These are phyloP conservation scores for Prorops nasuta DNA, from an alignment of 1,140 invertebrate species.

Conservation along the genomic window DNA sequence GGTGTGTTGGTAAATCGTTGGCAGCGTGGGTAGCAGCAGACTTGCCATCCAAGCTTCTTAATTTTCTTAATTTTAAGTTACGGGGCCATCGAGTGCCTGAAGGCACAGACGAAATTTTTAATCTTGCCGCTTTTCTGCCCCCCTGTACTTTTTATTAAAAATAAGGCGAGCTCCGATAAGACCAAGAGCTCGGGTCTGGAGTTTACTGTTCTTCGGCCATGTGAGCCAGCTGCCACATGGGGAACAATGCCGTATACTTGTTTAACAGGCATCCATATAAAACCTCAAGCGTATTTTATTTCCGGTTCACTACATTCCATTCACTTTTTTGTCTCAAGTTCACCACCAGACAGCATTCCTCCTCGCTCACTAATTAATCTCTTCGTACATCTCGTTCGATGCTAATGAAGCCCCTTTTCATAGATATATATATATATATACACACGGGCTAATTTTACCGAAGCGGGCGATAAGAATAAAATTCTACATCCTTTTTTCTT, in stretches of 20 bases:
- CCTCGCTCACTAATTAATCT: no score
- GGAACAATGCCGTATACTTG: conserved; percentile 28
- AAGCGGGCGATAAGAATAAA: no score
- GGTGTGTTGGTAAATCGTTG: no score
- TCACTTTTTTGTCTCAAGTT: no score
- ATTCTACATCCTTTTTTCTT: no score
- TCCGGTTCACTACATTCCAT: no score
- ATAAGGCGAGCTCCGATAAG: conserved; percentile 31
- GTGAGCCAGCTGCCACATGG: conserved; percentile 35
- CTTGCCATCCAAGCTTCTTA: conserved; percentile 26
- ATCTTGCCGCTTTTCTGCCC: conserved; percentile 17
- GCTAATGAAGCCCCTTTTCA: no score
- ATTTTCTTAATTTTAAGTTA: conserved; percentile 45
- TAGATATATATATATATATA: no score
- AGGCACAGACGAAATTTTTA: conserved; percentile 34
- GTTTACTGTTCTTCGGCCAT: conserved; percentile 33
- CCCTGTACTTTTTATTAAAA: conserved; percentile 40
- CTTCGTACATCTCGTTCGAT: no score
- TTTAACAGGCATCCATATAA: conserved; percentile 7
- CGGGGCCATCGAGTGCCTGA: conserved; percentile 28
- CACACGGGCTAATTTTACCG: no score
- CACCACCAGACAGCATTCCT: no score
- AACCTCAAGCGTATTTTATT: conserved; percentile 9
- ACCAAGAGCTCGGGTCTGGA: conserved; percentile 18
- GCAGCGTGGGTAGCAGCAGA: no score